A percentile compares a stretch with the other conserved stretches of the same genome.
These are phyloP conservation scores for Gopherus evgoodei DNA, from an alignment of 2,113 vertebrate genomes.

Conservation along the genomic window DNA sequence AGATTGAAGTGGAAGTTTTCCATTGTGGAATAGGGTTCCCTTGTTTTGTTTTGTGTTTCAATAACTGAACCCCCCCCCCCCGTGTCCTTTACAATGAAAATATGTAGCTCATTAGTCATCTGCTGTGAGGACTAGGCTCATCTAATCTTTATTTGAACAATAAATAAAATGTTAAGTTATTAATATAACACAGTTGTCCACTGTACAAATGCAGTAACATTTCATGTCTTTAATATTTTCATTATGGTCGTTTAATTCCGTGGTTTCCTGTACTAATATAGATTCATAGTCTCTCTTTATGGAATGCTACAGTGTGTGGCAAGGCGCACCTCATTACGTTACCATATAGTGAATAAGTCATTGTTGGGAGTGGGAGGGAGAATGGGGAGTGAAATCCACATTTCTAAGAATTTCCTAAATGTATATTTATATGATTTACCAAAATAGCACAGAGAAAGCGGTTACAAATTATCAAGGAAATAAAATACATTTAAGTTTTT, in stretches of 20 bases:
- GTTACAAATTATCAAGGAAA: neutral
- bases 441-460: neutral
- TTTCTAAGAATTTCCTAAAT: neutral
- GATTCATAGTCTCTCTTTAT: neutral
- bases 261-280: neutral
- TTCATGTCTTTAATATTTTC: conserved; percentile 20
- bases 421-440: neutral
- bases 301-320: neutral
- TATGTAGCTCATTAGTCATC: neutral
- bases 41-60: neutral
- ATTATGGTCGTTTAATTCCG: neutral
- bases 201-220: neutral
- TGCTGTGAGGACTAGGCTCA: neutral
- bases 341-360: neutral
- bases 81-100: neutral
- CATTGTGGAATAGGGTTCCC: neutral
- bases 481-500: neutral
- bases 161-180: neutral
- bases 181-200: neutral
- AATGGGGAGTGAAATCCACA: neutral
- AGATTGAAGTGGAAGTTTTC: neutral
- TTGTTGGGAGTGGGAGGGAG: neutral
- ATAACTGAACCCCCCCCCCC: too few relatives aligned
- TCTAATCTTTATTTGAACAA: neutral
- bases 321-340: neutral